Evolutionary conservation across 2,888 invertebrate genomes (phyloP), one percentile per base, ranked within the genome.

Genomic region (Sphaerophoria taeniata): DNA sequence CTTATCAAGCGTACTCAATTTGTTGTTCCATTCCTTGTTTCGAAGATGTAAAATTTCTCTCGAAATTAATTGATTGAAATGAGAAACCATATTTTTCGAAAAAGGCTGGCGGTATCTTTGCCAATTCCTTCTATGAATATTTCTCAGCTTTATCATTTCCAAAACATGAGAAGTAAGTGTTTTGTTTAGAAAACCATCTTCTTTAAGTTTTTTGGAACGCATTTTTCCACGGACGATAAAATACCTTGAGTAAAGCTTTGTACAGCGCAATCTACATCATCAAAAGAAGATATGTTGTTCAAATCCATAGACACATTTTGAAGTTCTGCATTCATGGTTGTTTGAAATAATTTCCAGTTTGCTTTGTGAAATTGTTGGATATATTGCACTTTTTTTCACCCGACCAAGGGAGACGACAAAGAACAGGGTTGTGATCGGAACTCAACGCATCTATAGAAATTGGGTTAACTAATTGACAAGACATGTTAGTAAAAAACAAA

Each of bases 341-440:
- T 63, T 47, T 9, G 24, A 47, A n/a, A 63, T 0, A 5, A n/a
- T 33, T 47, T 63, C 47, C 63, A 45, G 16, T 63, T 63, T 16
- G 63, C 63, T 31, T 63, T 63, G 16, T 63, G 45, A 24, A 63
- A 6, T 9, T 63, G 12, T 63, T 47, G 45, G 31, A 47, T 45
- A 47, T 63, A 63, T 31, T 45, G 63, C 31, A 63, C 47, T n/a
- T 61, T 61, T 14, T 24, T 43, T 14, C 43, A 11, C 61, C 63
- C 31, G 47, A 47, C 61, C 43, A 63, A 12, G n/a, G 31, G 31
- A 47, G 7, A 33, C 47, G n/a, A 63, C 63, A 63, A 45, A 63
- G 24, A 45, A 63, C 63, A 31, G 63, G 45, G 47, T 63, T 63
- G 33, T 63, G 63, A 31, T 63, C 63, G 1, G 61, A 61, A 45